phyloP scores from a whole-genome alignment of 1,140 invertebrate species.

The Cherax destructor region DNA sequence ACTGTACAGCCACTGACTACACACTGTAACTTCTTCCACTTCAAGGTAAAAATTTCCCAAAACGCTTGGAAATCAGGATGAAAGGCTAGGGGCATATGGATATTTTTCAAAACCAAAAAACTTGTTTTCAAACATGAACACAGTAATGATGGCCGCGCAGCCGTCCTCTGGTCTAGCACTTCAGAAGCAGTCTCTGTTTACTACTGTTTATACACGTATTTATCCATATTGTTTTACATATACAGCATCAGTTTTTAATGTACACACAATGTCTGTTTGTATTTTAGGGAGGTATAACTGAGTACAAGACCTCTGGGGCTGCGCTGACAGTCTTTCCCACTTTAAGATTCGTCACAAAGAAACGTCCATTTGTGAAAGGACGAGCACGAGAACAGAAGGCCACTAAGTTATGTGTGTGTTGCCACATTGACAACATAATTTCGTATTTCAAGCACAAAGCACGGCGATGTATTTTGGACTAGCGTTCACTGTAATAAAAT shows the following conservation, averaged over 20 bases:
- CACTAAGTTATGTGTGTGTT: conserved; percentile 60
- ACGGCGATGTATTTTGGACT: conserved; percentile 54
- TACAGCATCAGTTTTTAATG: conserved; percentile 25
- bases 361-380: conserved; percentile 17
- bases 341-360: conserved; percentile 7
- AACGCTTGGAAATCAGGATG: conserved; percentile 10
- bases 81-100: conserved; percentile 3
- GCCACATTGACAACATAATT: conserved; percentile 49
- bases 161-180: conserved; percentile 7
- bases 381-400: conserved; percentile 65
- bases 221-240: conserved; percentile 14
- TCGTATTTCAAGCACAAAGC: conserved; percentile 49
- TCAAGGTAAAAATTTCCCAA: neutral
- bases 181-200: conserved; percentile 1
- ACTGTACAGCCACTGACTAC: conserved; percentile 48
- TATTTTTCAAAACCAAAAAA: conserved; percentile 17
- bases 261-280: conserved; percentile 17
- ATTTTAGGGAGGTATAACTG: conserved; percentile 40
- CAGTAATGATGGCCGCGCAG: conserved; percentile 19
- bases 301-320: conserved; percentile 29
- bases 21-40: conserved; percentile 26
- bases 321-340: conserved; percentile 25
- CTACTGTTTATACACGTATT: conserved; percentile 36
- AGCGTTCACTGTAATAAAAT: conserved; percentile 67
- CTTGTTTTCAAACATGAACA: conserved; percentile 24